These are phyloP conservation scores for Subanguina moxae DNA, from an alignment of 1,140 invertebrate genomes.

Conservation along the genomic window DNA sequence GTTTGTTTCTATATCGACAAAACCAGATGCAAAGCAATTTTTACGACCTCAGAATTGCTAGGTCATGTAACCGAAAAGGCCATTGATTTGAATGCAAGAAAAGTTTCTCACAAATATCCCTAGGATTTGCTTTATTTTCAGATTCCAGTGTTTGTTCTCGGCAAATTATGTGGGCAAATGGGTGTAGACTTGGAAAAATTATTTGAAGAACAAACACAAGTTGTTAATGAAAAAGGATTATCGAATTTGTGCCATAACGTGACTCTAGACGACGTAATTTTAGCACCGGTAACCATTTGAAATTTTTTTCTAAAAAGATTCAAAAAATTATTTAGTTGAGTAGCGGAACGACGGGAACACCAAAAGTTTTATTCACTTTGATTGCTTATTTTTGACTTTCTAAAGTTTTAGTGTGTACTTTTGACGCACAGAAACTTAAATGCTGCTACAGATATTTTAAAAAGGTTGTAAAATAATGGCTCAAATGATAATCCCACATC, in stretches of 20 bases:
- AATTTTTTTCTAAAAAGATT: too few species aligned
- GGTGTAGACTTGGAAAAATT: slow-evolving; percentile 1
- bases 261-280: slow-evolving; percentile 24
- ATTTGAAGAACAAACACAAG: slow-evolving; percentile 1
- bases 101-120: background rate
- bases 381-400: too few species aligned
- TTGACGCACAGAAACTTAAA: slow-evolving; percentile 36
- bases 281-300: slow-evolving; percentile 20
- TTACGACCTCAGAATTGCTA: slow-evolving; percentile 22
- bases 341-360: slow-evolving; percentile 43
- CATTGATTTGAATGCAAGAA: background rate
- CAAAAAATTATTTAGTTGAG: slow-evolving; percentile 15
- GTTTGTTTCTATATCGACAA: slow-evolving; percentile 21
- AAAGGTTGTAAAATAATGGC: slow-evolving; percentile 26
- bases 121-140: background rate
- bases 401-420: slow-evolving; percentile 18
- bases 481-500: too few species aligned
- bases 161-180: slow-evolving; percentile 12
- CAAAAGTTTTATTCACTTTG: slow-evolving; percentile 20
- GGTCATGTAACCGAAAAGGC: slow-evolving; percentile 2
- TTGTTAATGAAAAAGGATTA: slow-evolving; percentile 13
- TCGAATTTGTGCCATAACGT: slow-evolving; percentile 1
- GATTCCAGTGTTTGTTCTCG: slow-evolving; percentile 34
- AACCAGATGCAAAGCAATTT: slow-evolving; percentile 19
- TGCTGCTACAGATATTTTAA: slow-evolving; percentile 29